phyloP scores from a whole-genome alignment of 64 coral and sea anemone species.

The Montipora foliosa region DNA sequence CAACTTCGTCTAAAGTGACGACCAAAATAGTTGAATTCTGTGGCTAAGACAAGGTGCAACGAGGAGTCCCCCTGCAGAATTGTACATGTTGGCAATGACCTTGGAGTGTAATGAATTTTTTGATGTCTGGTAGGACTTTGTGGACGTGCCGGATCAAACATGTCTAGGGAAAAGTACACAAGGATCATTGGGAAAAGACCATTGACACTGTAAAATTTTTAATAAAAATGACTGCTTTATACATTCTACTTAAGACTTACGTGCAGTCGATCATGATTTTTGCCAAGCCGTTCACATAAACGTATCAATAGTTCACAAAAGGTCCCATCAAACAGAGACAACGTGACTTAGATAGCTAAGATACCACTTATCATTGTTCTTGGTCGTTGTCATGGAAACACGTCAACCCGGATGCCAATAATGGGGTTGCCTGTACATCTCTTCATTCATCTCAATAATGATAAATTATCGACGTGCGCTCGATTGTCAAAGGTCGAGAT shows the following conservation, averaged over 20 bases:
- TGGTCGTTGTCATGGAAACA: constrained; percentile 1
- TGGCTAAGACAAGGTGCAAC: background rate
- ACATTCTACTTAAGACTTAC: background rate
- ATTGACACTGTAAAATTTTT: too few relatives aligned
- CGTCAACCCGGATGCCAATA: background rate
- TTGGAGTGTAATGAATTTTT: background rate
- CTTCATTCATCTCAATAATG: background rate
- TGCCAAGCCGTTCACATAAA: background rate
- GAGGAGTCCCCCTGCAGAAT: background rate
- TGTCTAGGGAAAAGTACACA: too few relatives aligned
- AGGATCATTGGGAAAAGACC: too few relatives aligned
- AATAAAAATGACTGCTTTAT: background rate
- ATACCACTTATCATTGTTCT: background rate
- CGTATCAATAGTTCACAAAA: background rate
- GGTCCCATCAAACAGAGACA: background rate
- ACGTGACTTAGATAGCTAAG: background rate
- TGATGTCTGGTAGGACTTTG: background rate
- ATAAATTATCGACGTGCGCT: background rate
- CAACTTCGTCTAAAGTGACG: too few relatives aligned
- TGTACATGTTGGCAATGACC: background rate
- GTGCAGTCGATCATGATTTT: background rate
- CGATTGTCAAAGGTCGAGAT: background rate
- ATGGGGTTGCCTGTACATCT: background rate
- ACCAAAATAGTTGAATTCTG: background rate
- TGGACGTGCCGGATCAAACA: background rate